Conservation (phyloP, 1,140 invertebrate species). For the Eulimnadia texana region DNA sequence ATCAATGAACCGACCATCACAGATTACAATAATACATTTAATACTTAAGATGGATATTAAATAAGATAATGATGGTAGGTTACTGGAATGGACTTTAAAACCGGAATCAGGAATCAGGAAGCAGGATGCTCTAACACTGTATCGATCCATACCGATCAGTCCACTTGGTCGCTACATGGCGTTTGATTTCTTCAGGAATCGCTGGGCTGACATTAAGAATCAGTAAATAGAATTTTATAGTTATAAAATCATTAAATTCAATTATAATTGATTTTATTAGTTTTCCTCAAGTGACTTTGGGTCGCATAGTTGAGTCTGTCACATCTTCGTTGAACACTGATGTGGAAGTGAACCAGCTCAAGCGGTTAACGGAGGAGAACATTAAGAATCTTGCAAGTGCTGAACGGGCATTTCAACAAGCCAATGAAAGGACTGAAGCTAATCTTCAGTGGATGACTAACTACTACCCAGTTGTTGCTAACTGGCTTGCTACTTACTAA, state of each 20-base stretch:
- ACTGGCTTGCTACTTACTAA: too few species aligned
- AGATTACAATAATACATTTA: too few species aligned
- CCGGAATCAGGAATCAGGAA: not conserved
- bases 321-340: too few species aligned
- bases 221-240: not conserved
- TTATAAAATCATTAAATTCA: not conserved
- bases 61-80: not conserved
- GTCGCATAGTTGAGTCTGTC: not conserved
- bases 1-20: too few species aligned
- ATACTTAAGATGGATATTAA: too few species aligned
- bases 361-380: not conserved
- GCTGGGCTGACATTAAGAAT: not conserved
- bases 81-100: not conserved
- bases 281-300: not conserved
- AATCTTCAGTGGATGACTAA: slow-evolving; percentile 64
- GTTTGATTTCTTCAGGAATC: not conserved
- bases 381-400: not conserved
- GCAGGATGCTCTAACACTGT: too few species aligned
- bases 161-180: not conserved
- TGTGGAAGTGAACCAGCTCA: not conserved
- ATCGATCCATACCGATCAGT: not conserved
- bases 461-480: slow-evolving; percentile 51
- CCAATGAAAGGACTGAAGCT: slow-evolving; percentile 48
- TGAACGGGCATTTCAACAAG: too few species aligned
- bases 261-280: not conserved